Percentiles rank a stretch among this genome's conserved stretches.
phyloP scores from a whole-genome alignment of 1,140 invertebrate genomes.

The Megalopta genalis region DNA sequence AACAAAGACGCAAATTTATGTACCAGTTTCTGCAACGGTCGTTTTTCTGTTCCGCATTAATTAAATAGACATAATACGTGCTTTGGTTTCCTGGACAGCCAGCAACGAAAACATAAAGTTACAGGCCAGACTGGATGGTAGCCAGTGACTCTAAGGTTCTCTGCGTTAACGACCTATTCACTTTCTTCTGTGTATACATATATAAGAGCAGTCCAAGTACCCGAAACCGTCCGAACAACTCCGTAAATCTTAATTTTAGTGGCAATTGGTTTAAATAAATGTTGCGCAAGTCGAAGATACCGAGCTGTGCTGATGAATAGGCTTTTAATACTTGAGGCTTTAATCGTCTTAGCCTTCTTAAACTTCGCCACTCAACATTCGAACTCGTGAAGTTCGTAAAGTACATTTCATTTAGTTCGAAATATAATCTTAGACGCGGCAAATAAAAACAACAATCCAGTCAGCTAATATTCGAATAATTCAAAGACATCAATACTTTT shows the following conservation, averaged over 20 bases:
- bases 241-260: not conserved
- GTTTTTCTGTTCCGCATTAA: conserved; percentile 14
- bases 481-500: too few species aligned
- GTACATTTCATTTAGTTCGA: not conserved
- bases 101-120: conserved; percentile 65
- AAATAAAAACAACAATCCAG: too few species aligned
- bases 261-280: not conserved
- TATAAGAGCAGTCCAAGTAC: not conserved
- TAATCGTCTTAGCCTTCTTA: not conserved
- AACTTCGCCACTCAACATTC: not conserved
- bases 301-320: not conserved
- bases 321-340: not conserved
- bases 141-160: conserved; percentile 67
- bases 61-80: conserved; percentile 20
- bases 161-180: conserved; percentile 38
- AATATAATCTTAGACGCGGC: too few species aligned
- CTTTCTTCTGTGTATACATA: not conserved
- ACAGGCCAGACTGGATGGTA: conserved; percentile 65
- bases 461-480: too few species aligned
- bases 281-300: not conserved
- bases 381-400: not conserved
- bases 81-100: conserved; percentile 30
- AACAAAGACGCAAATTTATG: too few species aligned
- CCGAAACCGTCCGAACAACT: not conserved
- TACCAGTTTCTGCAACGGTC: not conserved